Evolutionary conservation across 2,113 vertebrate genomes (phyloP), one percentile per base, ranked within the genome.

Genomic region (Rostratula benghalensis): DNA sequence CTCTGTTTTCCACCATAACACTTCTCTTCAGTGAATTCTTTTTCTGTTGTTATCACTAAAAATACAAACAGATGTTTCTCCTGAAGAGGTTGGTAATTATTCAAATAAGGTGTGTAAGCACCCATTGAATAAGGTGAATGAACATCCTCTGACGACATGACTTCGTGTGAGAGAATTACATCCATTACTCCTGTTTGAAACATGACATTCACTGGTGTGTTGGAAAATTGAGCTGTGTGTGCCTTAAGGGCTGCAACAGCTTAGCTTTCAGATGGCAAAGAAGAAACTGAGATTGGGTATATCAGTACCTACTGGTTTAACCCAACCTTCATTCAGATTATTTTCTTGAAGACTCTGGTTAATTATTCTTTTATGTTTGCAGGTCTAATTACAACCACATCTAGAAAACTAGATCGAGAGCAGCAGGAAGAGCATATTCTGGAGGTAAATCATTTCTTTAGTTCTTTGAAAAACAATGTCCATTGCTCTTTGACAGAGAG

Each of bases 381-480:
- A 99, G 99, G 99, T 87, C 98, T 99, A 81, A 98, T 99, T 92
- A 98, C 98, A 68, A 99, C 99, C 11, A 99, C 99, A 12, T 99
- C 99, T 57, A 99, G 99, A 91, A 99, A 97, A 94, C 97, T 99
- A 83, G 99, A 99, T 97, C 97, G 99, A 74, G 99, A 99, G 60
- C 99, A 99, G 84, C 99, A 99, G 68, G 98, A 96, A 22, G 99
- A 99, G 74, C 99, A 99, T 95, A 98, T 99, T 97, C 95, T 99
- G 35, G 99, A 99, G 98, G 99, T 99, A 98, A 98, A 95, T 92
- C 24, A 83, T 90, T 78, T 63, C 61, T 88, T 92, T 85, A 33
- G 8, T 63, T 91, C 59, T 73, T 70, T 95, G 48, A 73, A 83
- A 89, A 80, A 41, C 11, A 53, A 17, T 78, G 33, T 33, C 84